Evolutionary conservation across 2,797 vertebrate species (phyloP), one percentile per base, ranked within the genome.

Genomic region (Steatocranus sp.): DNA sequence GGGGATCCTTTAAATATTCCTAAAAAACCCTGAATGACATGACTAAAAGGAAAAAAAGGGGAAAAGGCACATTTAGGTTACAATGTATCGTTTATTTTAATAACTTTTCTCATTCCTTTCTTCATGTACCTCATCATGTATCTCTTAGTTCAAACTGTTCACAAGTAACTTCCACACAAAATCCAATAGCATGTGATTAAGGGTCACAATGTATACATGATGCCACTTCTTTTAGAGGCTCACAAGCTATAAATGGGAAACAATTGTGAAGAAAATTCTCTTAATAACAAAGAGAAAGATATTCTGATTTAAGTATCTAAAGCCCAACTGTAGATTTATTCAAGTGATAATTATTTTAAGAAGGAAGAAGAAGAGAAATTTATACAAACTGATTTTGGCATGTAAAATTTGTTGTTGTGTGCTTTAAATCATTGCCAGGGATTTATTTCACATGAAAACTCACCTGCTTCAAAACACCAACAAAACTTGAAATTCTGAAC

Each of bases 391-490:
- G 20, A 53, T 23, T 43, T 12, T 46, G 63, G 8, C 38, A 17
- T 46, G 15, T 53, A 11, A 75, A 78, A 80, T 11, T 36, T 51
- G 53, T 32, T 68, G 74, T 12, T 81, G 14, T 51, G 30, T 46
- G 58, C 23, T 25, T 70, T 84, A 50, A 50, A 50, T 48, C 43
- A n/a, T 4, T 48, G 3, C 54, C 8, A 38, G n/a, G 25, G 23
- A 27, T 63, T 5, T 76, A 25, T 78, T 58, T 14, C 25, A 83
- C 27, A 61, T 85, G 32, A 66, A 90, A 85, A 91, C 90, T 92
- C 68, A 94, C 87, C 91, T 88, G 83, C 38, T 84, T 81, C 46
- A 56, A 81, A 66, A 85, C 17, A 38, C 17, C 43, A 79, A 32
- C 74, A 14, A 50, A 51, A 27, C 18, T 41, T 43, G 9, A 87